Evolutionary conservation across 1,140 invertebrate genomes (phyloP).

Genomic region (Zelostemma sp.): DNA sequence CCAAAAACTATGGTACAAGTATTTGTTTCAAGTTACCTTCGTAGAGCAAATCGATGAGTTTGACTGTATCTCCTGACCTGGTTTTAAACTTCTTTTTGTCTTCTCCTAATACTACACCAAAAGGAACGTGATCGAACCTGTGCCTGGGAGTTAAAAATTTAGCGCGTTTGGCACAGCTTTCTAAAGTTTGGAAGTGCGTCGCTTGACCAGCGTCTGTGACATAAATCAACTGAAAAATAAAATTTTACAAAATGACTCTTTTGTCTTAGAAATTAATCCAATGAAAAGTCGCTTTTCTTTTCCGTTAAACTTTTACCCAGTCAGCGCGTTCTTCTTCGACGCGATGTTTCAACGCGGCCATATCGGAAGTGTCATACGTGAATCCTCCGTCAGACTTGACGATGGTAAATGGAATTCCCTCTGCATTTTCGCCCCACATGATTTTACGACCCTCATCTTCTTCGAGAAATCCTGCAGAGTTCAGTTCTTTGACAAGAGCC

Average conservation of each 20-base stretch:
- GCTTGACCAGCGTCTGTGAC: conserved; percentile 95
- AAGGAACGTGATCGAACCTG: conserved; percentile 91
- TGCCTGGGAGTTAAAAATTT: conserved; percentile 77
- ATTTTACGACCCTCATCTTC: conserved; percentile 94
- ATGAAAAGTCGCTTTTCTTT: too few relatives aligned
- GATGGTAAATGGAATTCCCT: conserved; percentile 88
- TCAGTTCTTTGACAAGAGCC: conserved; percentile 84
- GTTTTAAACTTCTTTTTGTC: conserved; percentile 99
- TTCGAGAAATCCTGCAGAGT: conserved; percentile 79
- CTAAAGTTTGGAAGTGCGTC: conserved; percentile 84
- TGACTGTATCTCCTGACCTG: conserved; percentile 95
- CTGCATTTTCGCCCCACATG: conserved; percentile 82
- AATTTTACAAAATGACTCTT: too few relatives aligned
- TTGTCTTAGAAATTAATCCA: too few relatives aligned
- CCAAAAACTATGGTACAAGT: too few relatives aligned
- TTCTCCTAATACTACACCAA: conserved; percentile 98
- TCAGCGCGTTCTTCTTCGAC: conserved; percentile 90
- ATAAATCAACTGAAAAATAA: conserved; percentile 81
- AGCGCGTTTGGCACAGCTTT: conserved; percentile 78
- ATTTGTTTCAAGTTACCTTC: conserved; percentile 81
- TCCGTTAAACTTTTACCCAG: too few relatives aligned
- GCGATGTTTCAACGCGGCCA: conserved; percentile 92
- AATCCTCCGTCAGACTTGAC: conserved; percentile 99
- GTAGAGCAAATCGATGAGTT: conserved; percentile 90
- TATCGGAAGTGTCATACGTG: conserved; percentile 99